Evolutionary conservation across 2,113 vertebrate species (phyloP).

Genomic region (Sylvilagus bachmani): DNA sequence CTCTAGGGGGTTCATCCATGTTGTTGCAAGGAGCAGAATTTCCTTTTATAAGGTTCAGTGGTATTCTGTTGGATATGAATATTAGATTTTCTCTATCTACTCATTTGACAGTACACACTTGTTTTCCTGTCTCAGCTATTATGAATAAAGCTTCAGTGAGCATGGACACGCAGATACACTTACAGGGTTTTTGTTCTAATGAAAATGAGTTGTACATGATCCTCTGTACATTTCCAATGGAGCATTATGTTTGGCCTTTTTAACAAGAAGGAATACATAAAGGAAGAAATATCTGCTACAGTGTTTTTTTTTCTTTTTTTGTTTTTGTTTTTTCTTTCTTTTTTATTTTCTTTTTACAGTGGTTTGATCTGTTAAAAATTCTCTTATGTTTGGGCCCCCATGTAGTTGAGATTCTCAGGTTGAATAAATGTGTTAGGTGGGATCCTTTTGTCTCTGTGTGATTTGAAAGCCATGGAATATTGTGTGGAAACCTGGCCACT

Average conservation of each 20-base stretch:
- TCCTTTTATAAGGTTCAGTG: too few species aligned
- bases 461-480: neutral
- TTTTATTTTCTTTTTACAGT: too few species aligned
- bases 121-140: neutral
- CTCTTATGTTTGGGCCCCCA: neutral
- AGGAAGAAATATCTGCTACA: neutral
- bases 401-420: neutral
- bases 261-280: conserved; percentile 38
- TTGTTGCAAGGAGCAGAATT: too few species aligned
- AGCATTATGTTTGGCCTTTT: conserved; percentile 12
- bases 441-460: neutral
- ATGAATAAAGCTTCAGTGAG: neutral
- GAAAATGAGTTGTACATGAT: neutral
- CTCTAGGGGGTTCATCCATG: too few species aligned
- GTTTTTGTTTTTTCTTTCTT: too few species aligned
- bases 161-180: neutral
- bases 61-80: neutral
- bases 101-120: neutral
- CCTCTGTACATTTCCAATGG: neutral
- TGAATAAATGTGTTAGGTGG: neutral
- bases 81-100: neutral
- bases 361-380: neutral
- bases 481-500: neutral
- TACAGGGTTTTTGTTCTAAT: neutral
- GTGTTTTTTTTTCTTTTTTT: too few species aligned